A percentile compares a stretch with the other conserved stretches of the same genome.
Evolutionary conservation across 2,113 vertebrate species (phyloP).

Genomic region (Felis chaus): DNA sequence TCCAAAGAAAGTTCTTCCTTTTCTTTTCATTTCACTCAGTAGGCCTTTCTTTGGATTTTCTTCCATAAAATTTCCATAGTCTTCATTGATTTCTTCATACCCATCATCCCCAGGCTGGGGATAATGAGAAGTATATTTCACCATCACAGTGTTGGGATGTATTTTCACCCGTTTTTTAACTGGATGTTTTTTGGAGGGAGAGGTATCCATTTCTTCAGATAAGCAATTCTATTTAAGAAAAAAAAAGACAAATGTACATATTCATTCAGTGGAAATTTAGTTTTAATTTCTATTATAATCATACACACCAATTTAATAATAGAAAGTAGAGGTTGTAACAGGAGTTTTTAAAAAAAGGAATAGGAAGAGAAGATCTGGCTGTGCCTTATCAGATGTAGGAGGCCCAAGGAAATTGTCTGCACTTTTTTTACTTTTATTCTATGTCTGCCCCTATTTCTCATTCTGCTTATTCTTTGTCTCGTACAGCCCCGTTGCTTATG

Average conservation of each 20-base stretch:
- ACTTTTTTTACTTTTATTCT: not conserved
- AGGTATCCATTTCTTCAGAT: constrained; percentile 89
- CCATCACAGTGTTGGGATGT: constrained; percentile 95
- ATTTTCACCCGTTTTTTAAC: constrained; percentile 98
- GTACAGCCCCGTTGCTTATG: not conserved
- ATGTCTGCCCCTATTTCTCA: not conserved
- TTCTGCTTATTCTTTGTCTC: constrained; percentile 14
- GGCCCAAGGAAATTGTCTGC: not conserved
- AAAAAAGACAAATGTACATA: constrained; percentile 27
- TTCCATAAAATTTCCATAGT: constrained; percentile 91
- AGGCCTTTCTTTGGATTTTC: constrained; percentile 91
- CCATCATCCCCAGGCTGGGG: constrained; percentile 95
- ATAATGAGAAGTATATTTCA: constrained; percentile 96
- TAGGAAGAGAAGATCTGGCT: constrained; percentile 3
- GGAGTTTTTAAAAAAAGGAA: not conserved
- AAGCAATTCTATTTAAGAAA: constrained; percentile 57
- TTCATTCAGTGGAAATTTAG: constrained; percentile 36
- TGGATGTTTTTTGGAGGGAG: constrained; percentile 88
- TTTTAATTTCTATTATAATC: constrained; percentile 39
- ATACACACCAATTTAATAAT: not conserved
- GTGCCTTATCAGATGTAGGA: not conserved
- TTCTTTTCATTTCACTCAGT: constrained; percentile 86
- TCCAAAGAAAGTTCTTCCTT: constrained; percentile 93
- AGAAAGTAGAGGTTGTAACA: constrained; percentile 1
- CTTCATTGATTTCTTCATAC: constrained; percentile 93